A percentile compares a stretch with the other conserved stretches of the same genome.
Conservation (phyloP, 2,888 invertebrate genomes). For the Tetrapedia diversipes region DNA sequence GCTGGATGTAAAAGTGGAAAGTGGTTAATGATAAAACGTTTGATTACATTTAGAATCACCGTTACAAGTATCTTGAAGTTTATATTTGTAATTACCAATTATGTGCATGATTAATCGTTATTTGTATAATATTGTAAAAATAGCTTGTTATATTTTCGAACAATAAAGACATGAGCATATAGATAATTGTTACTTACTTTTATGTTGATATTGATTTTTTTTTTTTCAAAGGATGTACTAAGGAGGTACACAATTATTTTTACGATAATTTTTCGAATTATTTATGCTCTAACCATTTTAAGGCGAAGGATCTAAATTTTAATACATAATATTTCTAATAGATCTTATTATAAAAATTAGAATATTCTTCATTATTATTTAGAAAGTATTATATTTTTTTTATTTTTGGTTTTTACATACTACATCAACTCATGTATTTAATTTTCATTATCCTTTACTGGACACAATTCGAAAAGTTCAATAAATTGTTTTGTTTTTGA, state of each 20-base stretch:
- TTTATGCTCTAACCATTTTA: no score
- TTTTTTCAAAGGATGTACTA: not conserved
- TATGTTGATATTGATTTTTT: not conserved
- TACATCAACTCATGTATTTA: slow-evolving; percentile 17
- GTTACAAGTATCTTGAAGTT: not conserved
- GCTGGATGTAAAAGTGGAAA: not conserved
- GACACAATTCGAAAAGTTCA: slow-evolving; percentile 61
- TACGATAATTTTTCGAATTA: no score
- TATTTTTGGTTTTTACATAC: not conserved
- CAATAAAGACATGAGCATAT: slow-evolving; percentile 26
- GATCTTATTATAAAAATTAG: not conserved
- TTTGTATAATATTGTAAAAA: not conserved
- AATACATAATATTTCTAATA: no score
- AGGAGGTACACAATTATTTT: no score
- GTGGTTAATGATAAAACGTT: not conserved
- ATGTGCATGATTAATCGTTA: not conserved
- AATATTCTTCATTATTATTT: not conserved
- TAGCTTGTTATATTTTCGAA: not conserved
- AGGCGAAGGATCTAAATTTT: no score
- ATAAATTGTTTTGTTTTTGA: slow-evolving; percentile 60
- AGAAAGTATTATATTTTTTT: not conserved
- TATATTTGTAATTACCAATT: not conserved
- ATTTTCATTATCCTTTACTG: slow-evolving; percentile 31
- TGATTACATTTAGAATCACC: not conserved
- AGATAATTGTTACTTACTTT: not conserved